A percentile compares a stretch with the other conserved stretches of the same genome.
phyloP scores from a whole-genome alignment of 2,888 invertebrate species.

The Stegophylla sp. region DNA sequence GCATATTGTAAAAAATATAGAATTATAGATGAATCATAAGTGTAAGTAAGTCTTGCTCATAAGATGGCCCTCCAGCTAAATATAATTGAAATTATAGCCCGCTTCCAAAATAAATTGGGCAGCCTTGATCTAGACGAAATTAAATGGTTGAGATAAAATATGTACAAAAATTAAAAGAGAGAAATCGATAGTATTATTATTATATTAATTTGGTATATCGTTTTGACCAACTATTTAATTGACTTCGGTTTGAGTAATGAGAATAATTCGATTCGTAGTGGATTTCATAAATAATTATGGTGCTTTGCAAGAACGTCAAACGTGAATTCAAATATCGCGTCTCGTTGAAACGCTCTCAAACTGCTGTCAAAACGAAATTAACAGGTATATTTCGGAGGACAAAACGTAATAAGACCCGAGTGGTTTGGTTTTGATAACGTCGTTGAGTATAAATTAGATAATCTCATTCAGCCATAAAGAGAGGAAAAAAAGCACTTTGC shows the following conservation, averaged over 20 bases:
- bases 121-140: no score
- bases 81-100: no score
- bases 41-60: no score
- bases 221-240: neutral
- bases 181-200: neutral
- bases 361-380: slow-evolving; percentile 34
- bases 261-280: neutral
- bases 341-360: neutral
- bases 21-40: neutral
- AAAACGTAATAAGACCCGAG: slow-evolving; percentile 30
- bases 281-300: neutral
- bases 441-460: slow-evolving; percentile 45
- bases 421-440: slow-evolving; percentile 45
- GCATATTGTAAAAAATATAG: neutral
- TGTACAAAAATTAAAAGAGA: neutral
- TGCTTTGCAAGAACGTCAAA: neutral
- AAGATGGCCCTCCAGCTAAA: no score
- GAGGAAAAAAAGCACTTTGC: slow-evolving; percentile 41
- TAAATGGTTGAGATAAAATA: neutral
- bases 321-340: neutral
- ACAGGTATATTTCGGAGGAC: slow-evolving; percentile 32
- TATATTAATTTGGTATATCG: neutral
- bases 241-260: neutral
- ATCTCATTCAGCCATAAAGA: slow-evolving; percentile 27
- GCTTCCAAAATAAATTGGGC: no score